phyloP scores from a whole-genome alignment of 2,888 invertebrate species.

The Axea sp. region DNA sequence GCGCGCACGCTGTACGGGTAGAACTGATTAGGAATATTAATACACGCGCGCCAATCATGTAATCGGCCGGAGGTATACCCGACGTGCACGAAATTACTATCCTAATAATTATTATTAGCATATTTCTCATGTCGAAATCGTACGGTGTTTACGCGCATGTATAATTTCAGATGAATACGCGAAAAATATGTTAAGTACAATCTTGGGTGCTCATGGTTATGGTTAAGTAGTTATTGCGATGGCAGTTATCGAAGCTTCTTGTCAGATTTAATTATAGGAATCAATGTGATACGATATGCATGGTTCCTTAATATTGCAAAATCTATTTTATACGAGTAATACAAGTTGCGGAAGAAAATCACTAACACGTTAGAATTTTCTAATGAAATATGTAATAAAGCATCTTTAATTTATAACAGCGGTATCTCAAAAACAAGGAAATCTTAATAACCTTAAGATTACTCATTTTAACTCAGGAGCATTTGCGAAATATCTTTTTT shows the following conservation, averaged over 20 bases:
- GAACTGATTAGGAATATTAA: slow-evolving; percentile 54
- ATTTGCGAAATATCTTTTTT: too few relatives aligned
- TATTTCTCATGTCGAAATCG: slow-evolving; percentile 44
- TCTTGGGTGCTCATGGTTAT: slow-evolving; percentile 26
- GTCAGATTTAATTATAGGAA: slow-evolving; percentile 22
- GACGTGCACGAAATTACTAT: slow-evolving; percentile 34
- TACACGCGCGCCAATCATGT: slow-evolving; percentile 20
- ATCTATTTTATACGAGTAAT: too few relatives aligned
- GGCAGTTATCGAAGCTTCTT: slow-evolving; percentile 16
- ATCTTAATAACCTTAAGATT: too few relatives aligned
- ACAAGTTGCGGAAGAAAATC: too few relatives aligned
- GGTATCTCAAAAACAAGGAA: too few relatives aligned
- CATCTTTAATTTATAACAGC: too few relatives aligned
- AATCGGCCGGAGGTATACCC: slow-evolving; percentile 38
- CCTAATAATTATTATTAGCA: slow-evolving; percentile 49
- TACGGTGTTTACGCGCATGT: slow-evolving; percentile 24
- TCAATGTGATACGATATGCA: slow-evolving; percentile 3
- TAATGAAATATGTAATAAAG: too few relatives aligned
- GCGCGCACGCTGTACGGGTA: slow-evolving; percentile 26
- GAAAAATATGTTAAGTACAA: slow-evolving; percentile 41
- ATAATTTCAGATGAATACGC: slow-evolving; percentile 39
- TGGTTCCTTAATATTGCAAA: not conserved
- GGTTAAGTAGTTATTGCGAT: slow-evolving; percentile 25
- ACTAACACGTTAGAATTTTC: too few relatives aligned
- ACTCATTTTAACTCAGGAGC: too few relatives aligned